A percentile compares a stretch with the other conserved stretches of the same genome.
phyloP scores from a whole-genome alignment of 2,797 vertebrate species.

The Vespertilio murinus region DNA sequence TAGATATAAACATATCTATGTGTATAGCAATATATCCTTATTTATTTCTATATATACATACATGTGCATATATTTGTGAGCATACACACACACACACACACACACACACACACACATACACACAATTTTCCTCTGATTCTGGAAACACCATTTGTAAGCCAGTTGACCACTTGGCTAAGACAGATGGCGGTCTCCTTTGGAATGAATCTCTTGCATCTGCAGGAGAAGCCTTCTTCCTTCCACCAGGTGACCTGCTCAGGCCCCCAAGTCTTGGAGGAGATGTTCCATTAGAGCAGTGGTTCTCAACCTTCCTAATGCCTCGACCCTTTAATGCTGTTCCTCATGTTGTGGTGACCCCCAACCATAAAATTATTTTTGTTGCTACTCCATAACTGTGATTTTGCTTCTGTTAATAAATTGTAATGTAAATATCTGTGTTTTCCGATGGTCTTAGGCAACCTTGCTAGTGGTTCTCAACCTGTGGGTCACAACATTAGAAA shows the following conservation, averaged over 20 bases:
- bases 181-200: not conserved
- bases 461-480: too few species aligned
- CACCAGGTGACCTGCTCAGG: not conserved
- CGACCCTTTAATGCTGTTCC: too few species aligned
- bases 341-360: too few species aligned
- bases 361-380: too few species aligned
- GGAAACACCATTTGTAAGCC: conserved; percentile 26
- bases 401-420: too few species aligned
- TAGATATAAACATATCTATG: not conserved
- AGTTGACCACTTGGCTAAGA: not conserved
- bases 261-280: not conserved
- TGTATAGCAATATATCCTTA: not conserved
- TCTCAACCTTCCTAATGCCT: too few species aligned
- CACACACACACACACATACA: not conserved
- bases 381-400: too few species aligned
- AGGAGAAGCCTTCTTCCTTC: not conserved
- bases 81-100: not conserved
- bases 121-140: not conserved
- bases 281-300: too few species aligned
- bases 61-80: not conserved
- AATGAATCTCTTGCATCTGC: not conserved
- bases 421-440: too few species aligned
- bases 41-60: not conserved
- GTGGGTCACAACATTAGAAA: too few species aligned
- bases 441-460: too few species aligned